Evolutionary conservation across 2,797 vertebrate genomes (phyloP), one percentile per base, ranked within the genome.

Genomic region (Moxostoma hubbsi): DNA sequence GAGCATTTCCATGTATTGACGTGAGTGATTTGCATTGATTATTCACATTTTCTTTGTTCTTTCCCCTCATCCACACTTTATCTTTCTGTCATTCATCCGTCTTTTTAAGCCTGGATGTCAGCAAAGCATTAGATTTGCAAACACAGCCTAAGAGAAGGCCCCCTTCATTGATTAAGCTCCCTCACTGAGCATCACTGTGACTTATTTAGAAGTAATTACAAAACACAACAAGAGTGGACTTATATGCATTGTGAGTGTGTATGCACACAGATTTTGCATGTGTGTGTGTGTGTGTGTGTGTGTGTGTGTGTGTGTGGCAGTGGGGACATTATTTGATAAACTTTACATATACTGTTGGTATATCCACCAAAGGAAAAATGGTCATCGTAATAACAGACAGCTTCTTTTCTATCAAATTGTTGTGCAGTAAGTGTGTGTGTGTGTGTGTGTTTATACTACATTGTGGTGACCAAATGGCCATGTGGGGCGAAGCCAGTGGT

Each of bases 181-280:
- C 70, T 83, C 65, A 12, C 85, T 12, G 72, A 63, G 75, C 16
- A 79, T 81, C 58, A 78, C 79, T 79, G 57, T 81, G 63, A 24
- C 24, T 24, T 24, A 24, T 84, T 84, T 83, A 73, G 75, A 86
- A 82, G 75, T 81, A 83, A 86, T 84, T 83, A 86, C 65, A 77
- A 71, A 66, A 83, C 77, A 86, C 81, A 86, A 83, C 79, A 83
- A 81, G 79, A 81, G 47, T 9, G 67, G 68, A 15, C 73, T 79
- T 81, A 73, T 84, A 61, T 59, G 50, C 47, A 70, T 63, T 80
- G 49, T 78, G 54, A 46, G 77, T 71, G 62, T 78, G 66, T 53
- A 46, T 75, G 36, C 64, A 16, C 51, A 72, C 50, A 65, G 36
- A 18, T 16, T 63, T n/a, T 66, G 63, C 69, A 7, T 57, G 46